phyloP scores from a whole-genome alignment of 2,888 invertebrate species.

The Lithodes maja region DNA sequence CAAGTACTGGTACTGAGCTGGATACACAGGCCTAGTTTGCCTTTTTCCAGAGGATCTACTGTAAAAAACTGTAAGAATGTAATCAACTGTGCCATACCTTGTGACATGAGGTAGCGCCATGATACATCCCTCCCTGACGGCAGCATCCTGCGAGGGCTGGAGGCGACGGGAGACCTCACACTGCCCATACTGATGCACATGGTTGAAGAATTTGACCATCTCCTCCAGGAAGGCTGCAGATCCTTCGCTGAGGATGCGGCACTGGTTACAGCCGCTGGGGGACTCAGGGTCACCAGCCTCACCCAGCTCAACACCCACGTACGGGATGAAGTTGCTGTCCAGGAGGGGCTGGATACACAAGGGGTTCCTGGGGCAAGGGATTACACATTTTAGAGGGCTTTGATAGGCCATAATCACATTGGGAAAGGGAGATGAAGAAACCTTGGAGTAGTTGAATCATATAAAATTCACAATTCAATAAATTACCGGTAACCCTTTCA shows the following conservation, averaged over 20 bases:
- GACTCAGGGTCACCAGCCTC: conserved; percentile 56
- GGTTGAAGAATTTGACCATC: conserved; percentile 63
- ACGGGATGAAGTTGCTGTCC: conserved; percentile 56
- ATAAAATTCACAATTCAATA: no score
- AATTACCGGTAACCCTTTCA: no score
- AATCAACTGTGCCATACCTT: no score
- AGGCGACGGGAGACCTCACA: conserved; percentile 48
- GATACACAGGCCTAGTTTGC: no score
- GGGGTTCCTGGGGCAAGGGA: conserved; percentile 50
- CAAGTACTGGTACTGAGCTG: no score
- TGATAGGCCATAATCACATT: no score
- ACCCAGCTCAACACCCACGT: conserved; percentile 56
- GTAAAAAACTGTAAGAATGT: no score
- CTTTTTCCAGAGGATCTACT: no score
- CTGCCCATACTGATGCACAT: conserved; percentile 57
- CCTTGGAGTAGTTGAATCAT: no score
- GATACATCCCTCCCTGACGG: conserved; percentile 46
- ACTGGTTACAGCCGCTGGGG: conserved; percentile 51
- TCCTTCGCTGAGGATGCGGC: conserved; percentile 47
- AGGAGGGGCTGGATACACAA: conserved; percentile 54
- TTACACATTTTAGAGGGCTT: no score
- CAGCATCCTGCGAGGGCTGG: conserved; percentile 16
- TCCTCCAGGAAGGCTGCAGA: conserved; percentile 42
- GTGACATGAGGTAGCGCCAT: conserved; percentile 59
- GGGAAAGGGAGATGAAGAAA: no score